A percentile compares a stretch with the other conserved stretches of the same genome.
phyloP scores from a whole-genome alignment of 2,113 vertebrate genomes.

The Emydura subglobosa region DNA sequence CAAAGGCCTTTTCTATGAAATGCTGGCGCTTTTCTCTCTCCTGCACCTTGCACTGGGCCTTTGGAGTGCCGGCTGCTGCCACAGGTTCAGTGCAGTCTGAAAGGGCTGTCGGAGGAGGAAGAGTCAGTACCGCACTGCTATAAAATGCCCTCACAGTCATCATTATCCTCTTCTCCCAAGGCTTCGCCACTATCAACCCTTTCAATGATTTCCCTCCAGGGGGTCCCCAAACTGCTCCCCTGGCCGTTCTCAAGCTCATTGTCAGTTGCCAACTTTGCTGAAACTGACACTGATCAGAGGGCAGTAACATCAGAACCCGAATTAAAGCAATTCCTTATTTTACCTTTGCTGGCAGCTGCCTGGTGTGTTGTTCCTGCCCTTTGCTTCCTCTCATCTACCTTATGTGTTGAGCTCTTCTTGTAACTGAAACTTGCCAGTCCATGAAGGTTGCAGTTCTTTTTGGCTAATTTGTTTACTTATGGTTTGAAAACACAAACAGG shows the following conservation, averaged over 20 bases:
- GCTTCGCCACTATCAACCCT: fast-evolving
- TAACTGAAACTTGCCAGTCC: too few species aligned
- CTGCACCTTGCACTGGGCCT: neutral
- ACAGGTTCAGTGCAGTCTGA: neutral
- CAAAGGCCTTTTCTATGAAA: neutral
- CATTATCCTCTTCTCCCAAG: neutral
- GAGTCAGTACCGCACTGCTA: neutral
- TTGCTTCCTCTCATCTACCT: neutral
- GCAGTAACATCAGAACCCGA: neutral
- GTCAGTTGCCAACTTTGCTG: neutral
- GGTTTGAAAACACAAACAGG: too few species aligned
- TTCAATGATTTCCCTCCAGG: neutral
- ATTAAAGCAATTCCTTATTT: neutral
- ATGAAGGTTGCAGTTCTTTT: too few species aligned
- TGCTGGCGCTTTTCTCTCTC: neutral
- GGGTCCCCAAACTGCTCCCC: neutral
- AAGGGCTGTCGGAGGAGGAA: neutral
- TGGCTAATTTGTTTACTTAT: too few species aligned
- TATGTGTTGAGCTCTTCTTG: too few species aligned
- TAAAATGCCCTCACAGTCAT: neutral
- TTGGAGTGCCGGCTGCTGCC: too few species aligned
- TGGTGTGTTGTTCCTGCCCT: neutral
- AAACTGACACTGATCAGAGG: neutral
- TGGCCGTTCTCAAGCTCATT: neutral
- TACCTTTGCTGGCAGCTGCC: neutral